Evolutionary conservation across 2,888 invertebrate species (phyloP).

Genomic region (Drosophila quinaria): DNA sequence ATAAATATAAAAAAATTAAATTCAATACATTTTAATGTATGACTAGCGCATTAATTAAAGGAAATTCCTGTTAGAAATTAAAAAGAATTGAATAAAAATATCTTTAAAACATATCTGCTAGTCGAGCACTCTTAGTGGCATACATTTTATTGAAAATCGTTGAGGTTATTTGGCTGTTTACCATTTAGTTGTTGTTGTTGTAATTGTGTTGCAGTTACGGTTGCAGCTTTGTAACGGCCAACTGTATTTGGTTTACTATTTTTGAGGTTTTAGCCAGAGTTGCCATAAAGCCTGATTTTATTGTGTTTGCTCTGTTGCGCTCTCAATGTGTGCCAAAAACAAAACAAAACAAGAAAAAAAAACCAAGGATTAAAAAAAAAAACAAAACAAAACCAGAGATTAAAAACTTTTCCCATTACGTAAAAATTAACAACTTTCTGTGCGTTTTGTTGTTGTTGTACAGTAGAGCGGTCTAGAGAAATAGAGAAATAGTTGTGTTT

Average conservation of each 20-base stretch:
- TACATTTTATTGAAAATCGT: conserved; percentile 47
- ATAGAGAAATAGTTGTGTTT: conserved; percentile 68
- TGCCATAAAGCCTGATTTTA: conserved; percentile 75
- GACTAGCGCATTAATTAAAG: background rate
- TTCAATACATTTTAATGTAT: too few species aligned
- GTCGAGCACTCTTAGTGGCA: conserved; percentile 8
- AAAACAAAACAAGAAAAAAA: conserved; percentile 18
- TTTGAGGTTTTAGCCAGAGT: conserved; percentile 53
- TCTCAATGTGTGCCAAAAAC: conserved; percentile 23
- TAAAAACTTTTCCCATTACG: conserved; percentile 81
- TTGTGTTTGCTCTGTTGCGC: conserved; percentile 53
- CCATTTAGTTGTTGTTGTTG: conserved; percentile 17
- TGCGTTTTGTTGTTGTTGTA: conserved; percentile 31
- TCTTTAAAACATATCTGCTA: background rate
- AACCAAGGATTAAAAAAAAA: conserved; percentile 28
- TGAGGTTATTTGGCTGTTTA: conserved; percentile 37
- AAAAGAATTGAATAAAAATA: background rate
- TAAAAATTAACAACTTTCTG: conserved; percentile 77
- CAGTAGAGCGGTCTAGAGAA: conserved; percentile 39
- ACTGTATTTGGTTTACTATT: conserved; percentile 55
- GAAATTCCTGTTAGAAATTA: background rate
- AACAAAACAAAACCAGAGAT: conserved; percentile 59
- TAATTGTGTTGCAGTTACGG: conserved; percentile 49
- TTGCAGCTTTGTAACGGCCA: conserved; percentile 40
- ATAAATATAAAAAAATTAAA: too few species aligned